Base-by-base conservation (phyloP, 2,888 invertebrate genomes). In the Gnatocerus cornutus region DNA sequence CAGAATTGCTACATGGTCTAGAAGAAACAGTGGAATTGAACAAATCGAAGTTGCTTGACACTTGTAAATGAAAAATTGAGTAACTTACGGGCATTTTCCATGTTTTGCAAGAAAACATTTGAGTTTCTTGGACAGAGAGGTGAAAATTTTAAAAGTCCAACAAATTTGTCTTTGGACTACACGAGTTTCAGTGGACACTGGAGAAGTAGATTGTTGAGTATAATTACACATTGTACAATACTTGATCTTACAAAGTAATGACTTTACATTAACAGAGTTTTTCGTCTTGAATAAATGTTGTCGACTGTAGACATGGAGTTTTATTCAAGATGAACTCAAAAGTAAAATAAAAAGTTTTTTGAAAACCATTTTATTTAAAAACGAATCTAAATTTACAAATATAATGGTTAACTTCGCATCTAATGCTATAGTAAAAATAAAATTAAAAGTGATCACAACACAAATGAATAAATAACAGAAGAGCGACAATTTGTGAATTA, bases 71-170 rank as follows among this genome's bases (percentile, higher is more conserved):
- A 73, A 69, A 67, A 70, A 65, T 48, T 48, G 27, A 13, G 9
- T 10, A 72, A 73, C 72, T 73, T 73, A 71, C 72, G 70, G 59
- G 66, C 45, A 29, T 59, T 62, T 61, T 53, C 72, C 55, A 73
- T 64, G 72, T 74, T 68, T 71, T 65, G 69, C 72, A 76, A 73
- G 73, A 73, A 75, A 76, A 76, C 74, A 70, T 74, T 74, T 74
- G 68, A 73, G 72, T 74, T 76, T 74, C 71, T 74, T 77, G 71
- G 63, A 68, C 68, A 67, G 69, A 66, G 63, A 65, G 39, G 16
- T 58, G 41, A 46, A 21, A 43, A 39, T 69, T 69, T 59, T 64
- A 50, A 59, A 52, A 53, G 53, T 64, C 65, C 69, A 69, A 58
- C 59, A 63, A 63, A 52, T 62, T 66, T 66, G 66, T 58, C 46